Evolutionary conservation across 1,140 invertebrate genomes (phyloP).

Genomic region (Cyphomyrmex costatus): DNA sequence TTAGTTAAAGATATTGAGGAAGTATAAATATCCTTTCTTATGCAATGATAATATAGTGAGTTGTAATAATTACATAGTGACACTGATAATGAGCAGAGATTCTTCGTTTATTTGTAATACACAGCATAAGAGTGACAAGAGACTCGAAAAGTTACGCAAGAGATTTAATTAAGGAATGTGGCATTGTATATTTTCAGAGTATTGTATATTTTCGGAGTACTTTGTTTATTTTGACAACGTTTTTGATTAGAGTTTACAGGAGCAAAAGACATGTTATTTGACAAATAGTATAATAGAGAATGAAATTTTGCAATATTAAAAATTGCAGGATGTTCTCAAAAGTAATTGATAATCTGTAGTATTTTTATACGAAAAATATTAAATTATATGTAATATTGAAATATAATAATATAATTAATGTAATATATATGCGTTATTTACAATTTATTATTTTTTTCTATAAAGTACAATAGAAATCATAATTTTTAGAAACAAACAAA

Average conservation of each 20-base stretch:
- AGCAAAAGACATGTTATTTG: background rate
- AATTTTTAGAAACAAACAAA: conserved; percentile 14
- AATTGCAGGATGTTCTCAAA: background rate
- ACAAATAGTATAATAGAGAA: background rate
- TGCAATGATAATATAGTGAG: background rate
- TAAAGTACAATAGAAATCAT: background rate
- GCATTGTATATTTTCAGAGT: background rate
- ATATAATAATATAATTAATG: conserved; percentile 7
- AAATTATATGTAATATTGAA: background rate
- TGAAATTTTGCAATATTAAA: background rate
- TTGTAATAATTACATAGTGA: background rate
- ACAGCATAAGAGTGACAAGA: background rate
- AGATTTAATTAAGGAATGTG: background rate
- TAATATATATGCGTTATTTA: background rate
- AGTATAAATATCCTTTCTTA: conserved; percentile 48
- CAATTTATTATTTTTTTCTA: background rate
- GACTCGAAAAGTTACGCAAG: background rate
- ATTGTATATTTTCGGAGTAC: background rate
- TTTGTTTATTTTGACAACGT: background rate
- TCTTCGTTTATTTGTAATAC: background rate
- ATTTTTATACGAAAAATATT: background rate
- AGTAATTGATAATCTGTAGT: background rate
- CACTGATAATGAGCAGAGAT: conserved; percentile 15
- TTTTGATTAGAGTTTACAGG: background rate
- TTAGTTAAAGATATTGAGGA: conserved; percentile 55